Base-by-base conservation (phyloP, 2,113 vertebrate genomes). In the Dolichotis patagonum region DNA sequence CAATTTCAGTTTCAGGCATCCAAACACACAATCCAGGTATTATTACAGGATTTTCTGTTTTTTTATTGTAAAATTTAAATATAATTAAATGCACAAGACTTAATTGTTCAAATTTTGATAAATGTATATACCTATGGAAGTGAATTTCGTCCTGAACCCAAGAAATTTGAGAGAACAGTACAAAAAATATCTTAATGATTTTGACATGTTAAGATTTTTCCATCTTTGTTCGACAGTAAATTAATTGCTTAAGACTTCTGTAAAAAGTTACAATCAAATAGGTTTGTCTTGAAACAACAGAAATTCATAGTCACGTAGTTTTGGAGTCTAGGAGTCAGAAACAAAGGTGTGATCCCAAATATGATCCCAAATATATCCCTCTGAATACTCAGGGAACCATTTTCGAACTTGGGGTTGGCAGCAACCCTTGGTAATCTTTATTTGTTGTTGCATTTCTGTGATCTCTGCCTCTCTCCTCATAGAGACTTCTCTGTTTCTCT, bases 1-100 rank as follows among this genome's bases (percentile, higher is more conserved):
- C n/a, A 90, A 86, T 71, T 54, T 92, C 62, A n/a, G 24, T 56
- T 96, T 89, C 60, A 78, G 26, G 46, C 26, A 30, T 90, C 12
- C 83, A 82, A 91, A 62, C 2, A 77, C 0, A 26, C 13, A 78
- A 32, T 83, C 52, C n/a, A 75, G 85, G 17, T 38, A 43, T 87
- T 52, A 56, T 94, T 41, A 46, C 13, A 77, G 2, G 54, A 16
- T 56, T 26, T 94, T 62, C 52, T 5, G 17, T 0, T 54, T 85
- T 95, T 71, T 69, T 16, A 38, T 32, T 81, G 3, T 62, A 75
- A 85, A 75, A 67, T 82, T 75, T 88, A 56, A 38, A 11, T 46
- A 63, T 10, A 43, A 32, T 46, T 63, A 85, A 63, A 63, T 43
- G 8, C 26, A 30, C 11, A 60, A 75, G 67, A 63, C 12, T 0